Percentiles rank a stretch among this genome's conserved stretches.
phyloP scores from a whole-genome alignment of 2,797 vertebrate genomes.

The Crocidura indochinensis region DNA sequence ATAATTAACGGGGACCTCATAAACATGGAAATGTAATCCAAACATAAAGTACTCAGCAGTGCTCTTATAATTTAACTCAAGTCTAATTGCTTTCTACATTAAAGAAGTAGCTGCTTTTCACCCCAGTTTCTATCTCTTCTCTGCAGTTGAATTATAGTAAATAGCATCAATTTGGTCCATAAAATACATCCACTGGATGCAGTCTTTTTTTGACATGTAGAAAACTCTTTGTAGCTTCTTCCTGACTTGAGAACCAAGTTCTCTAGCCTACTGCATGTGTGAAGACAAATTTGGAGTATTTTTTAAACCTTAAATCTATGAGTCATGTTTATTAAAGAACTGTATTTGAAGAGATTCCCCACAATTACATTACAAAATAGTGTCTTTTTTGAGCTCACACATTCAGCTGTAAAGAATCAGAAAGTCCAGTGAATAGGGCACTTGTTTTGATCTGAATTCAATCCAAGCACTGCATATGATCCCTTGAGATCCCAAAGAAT shows the following conservation, averaged over 20 bases:
- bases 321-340: conserved; percentile 24
- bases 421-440: too few relatives aligned
- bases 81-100: conserved; percentile 67
- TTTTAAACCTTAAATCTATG: neutral
- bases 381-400: neutral
- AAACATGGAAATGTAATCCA: conserved; percentile 74
- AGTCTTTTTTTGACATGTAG: neutral
- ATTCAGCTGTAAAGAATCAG: too few relatives aligned
- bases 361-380: neutral
- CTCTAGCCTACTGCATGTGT: neutral
- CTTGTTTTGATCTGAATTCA: too few relatives aligned
- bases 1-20: conserved; percentile 70
- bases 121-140: neutral
- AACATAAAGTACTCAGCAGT: conserved; percentile 27
- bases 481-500: too few relatives aligned
- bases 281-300: neutral
- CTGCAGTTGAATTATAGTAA: neutral
- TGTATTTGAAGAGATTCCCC: neutral
- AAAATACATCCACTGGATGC: neutral
- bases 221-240: neutral
- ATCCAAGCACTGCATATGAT: too few relatives aligned
- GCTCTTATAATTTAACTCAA: conserved; percentile 65
- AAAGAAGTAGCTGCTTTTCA: conserved; percentile 21
- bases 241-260: too few relatives aligned
- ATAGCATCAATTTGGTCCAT: neutral